A percentile compares a stretch with the other conserved stretches of the same genome.
Conservation (phyloP, 2,113 vertebrate species). For the Struthidea cinerea region DNA sequence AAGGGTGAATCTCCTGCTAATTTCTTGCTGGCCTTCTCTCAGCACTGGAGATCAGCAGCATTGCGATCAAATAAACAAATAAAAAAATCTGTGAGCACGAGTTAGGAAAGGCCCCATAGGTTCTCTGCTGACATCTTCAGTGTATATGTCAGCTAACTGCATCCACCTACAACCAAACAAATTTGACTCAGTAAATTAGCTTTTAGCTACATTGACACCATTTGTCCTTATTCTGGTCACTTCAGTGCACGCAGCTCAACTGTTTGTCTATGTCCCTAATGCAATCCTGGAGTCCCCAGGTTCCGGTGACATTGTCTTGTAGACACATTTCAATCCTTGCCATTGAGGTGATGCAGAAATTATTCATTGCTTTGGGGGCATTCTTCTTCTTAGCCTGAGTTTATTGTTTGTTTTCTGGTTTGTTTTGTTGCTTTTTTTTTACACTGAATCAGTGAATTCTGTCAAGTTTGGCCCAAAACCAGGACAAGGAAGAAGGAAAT, state of each 20-base stretch:
- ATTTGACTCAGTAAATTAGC: not conserved
- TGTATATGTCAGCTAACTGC: not conserved
- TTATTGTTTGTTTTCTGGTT: not conserved
- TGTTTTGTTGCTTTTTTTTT: not conserved
- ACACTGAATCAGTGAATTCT: not conserved
- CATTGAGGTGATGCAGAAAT: not conserved
- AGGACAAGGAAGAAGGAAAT: not conserved
- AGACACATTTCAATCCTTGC: not conserved
- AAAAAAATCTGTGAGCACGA: not conserved
- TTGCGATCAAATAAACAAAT: not conserved
- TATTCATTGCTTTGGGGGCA: not conserved
- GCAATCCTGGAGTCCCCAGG: not conserved
- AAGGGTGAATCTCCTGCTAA: not conserved
- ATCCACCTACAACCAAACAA: not conserved
- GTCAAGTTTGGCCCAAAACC: not conserved
- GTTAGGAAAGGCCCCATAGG: not conserved
- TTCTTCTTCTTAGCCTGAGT: not conserved
- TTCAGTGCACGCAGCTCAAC: not conserved
- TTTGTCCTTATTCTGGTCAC: not conserved
- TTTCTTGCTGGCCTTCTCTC: not conserved
- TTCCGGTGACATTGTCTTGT: not conserved
- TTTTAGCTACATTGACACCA: not conserved
- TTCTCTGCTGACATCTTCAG: not conserved
- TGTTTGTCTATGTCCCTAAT: not conserved
- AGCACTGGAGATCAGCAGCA: not conserved